Conservation (phyloP, 2,888 invertebrate species). For the Parnassius smintheus region DNA sequence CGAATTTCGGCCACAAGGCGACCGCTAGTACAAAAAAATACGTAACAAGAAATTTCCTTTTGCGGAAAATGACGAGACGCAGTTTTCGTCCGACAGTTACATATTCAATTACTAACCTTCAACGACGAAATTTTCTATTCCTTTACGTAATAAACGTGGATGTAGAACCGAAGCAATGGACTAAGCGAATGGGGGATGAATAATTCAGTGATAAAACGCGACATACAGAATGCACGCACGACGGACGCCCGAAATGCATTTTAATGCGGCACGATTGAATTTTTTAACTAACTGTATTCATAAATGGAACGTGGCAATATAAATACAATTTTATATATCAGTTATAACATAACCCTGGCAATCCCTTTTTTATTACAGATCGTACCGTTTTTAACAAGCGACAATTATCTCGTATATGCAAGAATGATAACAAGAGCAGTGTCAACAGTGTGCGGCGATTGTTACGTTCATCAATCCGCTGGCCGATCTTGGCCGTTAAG, state of each 20-base stretch:
- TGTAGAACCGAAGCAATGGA: conserved; percentile 38
- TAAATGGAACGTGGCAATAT: conserved; percentile 5
- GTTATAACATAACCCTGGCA: conserved; percentile 1
- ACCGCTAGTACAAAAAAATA: no score
- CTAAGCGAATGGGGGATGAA: conserved; percentile 54
- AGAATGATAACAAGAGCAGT: no score
- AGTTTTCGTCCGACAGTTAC: conserved; percentile 15
- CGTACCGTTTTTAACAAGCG: no score
- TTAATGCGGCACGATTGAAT: conserved; percentile 37
- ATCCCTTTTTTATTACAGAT: no score
- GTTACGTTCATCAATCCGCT: no score
- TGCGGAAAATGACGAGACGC: neutral
- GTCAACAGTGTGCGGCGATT: no score
- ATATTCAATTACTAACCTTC: conserved; percentile 35
- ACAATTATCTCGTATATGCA: no score
- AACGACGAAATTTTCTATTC: conserved; percentile 31
- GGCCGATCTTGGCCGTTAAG: no score
- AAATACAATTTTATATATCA: neutral
- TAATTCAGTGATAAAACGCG: conserved; percentile 61
- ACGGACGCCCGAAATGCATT: conserved; percentile 51
- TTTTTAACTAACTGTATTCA: conserved; percentile 24
- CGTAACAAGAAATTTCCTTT: no score
- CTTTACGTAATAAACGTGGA: conserved; percentile 37
- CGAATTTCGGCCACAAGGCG: no score
- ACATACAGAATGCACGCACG: conserved; percentile 52